phyloP scores from a whole-genome alignment of 1,140 invertebrate genomes.

The Zaprionus nigranus region DNA sequence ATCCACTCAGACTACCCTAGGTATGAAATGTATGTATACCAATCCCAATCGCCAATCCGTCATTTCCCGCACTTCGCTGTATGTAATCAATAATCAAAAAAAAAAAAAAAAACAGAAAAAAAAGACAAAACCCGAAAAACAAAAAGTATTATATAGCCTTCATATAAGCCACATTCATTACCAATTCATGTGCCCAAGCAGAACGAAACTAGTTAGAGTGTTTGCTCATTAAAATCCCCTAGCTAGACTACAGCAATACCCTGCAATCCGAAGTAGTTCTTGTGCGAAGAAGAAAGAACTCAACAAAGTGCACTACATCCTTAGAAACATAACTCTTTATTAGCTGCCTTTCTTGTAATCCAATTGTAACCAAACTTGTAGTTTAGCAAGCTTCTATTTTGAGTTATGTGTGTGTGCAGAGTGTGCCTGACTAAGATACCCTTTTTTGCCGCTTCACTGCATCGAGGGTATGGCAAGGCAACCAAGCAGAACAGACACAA shows the following conservation, averaged over 20 bases:
- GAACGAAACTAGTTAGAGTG: conserved; percentile 10
- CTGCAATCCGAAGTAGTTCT: background rate
- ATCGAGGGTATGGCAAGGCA: background rate
- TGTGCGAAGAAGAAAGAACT: background rate
- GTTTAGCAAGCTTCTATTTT: background rate
- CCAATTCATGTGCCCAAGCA: conserved; percentile 39
- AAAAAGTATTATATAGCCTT: conserved; percentile 14
- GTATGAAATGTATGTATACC: conserved; percentile 84
- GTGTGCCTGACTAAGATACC: background rate
- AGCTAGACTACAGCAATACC: background rate
- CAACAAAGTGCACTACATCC: background rate
- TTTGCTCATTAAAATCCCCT: background rate
- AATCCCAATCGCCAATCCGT: conserved; percentile 44
- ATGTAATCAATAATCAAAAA: conserved; percentile 39
- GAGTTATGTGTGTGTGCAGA: background rate
- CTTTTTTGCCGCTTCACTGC: background rate
- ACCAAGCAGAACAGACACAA: conserved; percentile 23
- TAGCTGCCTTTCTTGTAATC: background rate
- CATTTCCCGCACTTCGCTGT: conserved; percentile 29
- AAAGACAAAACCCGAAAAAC: too few species aligned
- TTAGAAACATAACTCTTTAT: too few species aligned
- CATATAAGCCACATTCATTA: conserved; percentile 40
- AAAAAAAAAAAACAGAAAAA: background rate
- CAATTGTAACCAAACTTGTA: conserved; percentile 1
- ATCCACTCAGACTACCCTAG: conserved; percentile 94